Evolutionary conservation across 2,113 vertebrate species (phyloP), one percentile per base, ranked within the genome.

Genomic region (Arothron firmamentum): DNA sequence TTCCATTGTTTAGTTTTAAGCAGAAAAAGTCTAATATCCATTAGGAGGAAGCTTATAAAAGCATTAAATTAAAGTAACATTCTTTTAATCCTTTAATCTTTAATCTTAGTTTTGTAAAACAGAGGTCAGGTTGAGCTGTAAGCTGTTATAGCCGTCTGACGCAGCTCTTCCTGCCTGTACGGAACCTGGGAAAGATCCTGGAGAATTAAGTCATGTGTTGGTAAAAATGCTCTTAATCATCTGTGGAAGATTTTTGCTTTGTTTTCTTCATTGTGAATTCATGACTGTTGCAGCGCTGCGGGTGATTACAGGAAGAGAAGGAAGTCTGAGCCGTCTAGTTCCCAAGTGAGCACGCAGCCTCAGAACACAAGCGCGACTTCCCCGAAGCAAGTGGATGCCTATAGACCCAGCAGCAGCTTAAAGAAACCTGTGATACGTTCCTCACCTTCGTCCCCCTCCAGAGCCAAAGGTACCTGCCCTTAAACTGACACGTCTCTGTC

Each of bases 241-340:
- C 43, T 47, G 15, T 17, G 16, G 15, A 47, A 17, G 45, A 4
- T n/a, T 47, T 11, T 20, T 46, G 6, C 9, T 14, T 50, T 20
- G 14, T 16, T 15, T 28, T 20, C 16, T 15, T 23, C 3, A 21
- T 14, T 5, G 15, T 52, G 14, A 15, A 15, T 21, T 54, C 31
- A 19, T 56, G 46, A 46, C 59, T 53, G 81, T 89, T 80, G 72
- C 85, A 94, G 94, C 68, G 89, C 89, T 34, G 88, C 93, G 14
- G 92, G 95, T 13, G 97, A 99, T 90, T 98, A 95, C 79, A 92
- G 95, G 47, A 99, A 98, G 72, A 89, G 97, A 52, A 90, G 97
- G 92, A 98, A 96, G 94, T 98, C 96, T 0, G 97, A 99, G 81
- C 97, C 97, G 4, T 85, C 93, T 0, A 93, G 92, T 21, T 92